Base-by-base conservation (phyloP, 1,140 invertebrate species). In the Drosophila repleta region DNA sequence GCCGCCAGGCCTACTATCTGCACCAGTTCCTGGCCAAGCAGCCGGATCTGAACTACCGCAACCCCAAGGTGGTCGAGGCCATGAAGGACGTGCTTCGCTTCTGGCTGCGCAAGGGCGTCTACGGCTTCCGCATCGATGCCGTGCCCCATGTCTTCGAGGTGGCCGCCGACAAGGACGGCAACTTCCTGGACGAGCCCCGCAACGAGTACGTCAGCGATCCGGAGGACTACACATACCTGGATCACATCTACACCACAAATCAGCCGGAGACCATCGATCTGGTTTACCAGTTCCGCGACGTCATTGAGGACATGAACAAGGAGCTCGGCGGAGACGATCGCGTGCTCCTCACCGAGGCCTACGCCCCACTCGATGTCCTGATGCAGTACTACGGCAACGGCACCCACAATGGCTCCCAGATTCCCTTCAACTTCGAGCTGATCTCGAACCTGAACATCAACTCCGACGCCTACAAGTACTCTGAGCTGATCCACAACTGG, bases 11-110 rank as follows among this genome's bases (percentile, higher is more conserved):
- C 83, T 97, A 94, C 81, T 97, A 97, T 83, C 92, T 95, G 7
- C 96, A 96, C 88, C 94, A 96, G 77, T 96, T 96, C 85, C 92
- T 93, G 0, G 91, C 91, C 61, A 93, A 94, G 39, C 95, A 96
- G 87, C 96, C 96, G 1, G 96, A 97, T 84, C 92, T 97, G 2
- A 97, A 97, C 91, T 96, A 95, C 78, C 92, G 94, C 37, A 94
- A 95, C 84, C 90, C 92, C 10, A 78, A 81, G 29, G 94, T 97
- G 1, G 91, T 93, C 1, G 84, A 94, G 72, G 95, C 94, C 79
- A 94, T 97, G 92, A 89, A 89, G 95, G 92, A 95, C 3, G 93
- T 96, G 4, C 91, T 96, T 3, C 92, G 92, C 21, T 97, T 95
- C 91, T 97, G 96, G 96, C 78, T 97, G 46, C 92, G 94, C 2